Evolutionary conservation across 2,797 vertebrate species (phyloP).

Genomic region (Phoeniculus purpureus): DNA sequence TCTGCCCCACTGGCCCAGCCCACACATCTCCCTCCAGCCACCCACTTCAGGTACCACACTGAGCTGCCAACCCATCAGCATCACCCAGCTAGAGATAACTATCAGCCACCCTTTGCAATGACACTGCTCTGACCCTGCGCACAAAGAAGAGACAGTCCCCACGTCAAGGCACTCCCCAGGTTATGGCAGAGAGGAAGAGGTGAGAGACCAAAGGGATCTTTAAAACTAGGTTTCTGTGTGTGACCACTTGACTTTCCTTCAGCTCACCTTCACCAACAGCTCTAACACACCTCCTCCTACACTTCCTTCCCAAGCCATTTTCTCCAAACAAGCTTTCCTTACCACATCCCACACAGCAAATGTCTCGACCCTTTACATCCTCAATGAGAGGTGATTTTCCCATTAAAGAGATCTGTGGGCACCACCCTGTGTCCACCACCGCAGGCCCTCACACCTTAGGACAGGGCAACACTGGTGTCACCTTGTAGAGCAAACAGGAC

Average conservation of each 20-base stretch:
- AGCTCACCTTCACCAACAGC: neutral
- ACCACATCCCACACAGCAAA: neutral
- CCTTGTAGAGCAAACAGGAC: neutral
- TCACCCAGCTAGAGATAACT: neutral
- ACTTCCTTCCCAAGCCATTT: neutral
- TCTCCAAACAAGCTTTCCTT: neutral
- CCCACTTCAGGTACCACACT: neutral
- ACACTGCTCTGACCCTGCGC: neutral
- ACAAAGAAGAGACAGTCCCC: neutral
- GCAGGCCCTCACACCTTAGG: neutral
- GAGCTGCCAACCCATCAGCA: neutral
- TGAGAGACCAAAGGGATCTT: neutral
- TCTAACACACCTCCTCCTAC: neutral
- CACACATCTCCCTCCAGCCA: neutral
- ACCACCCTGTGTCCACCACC: neutral
- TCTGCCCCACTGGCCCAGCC: neutral
- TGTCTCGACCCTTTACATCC: neutral
- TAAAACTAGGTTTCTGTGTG: neutral
- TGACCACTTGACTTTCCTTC: neutral
- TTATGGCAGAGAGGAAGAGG: neutral
- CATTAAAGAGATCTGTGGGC: rapidly evolving
- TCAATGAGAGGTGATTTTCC: rapidly evolving
- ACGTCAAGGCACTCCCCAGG: neutral
- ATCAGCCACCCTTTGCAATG: neutral
- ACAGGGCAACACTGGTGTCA: neutral